A percentile compares a stretch with the other conserved stretches of the same genome.
These are phyloP conservation scores for Thermophis baileyi DNA, from an alignment of 2,113 vertebrate species.

Conservation along the genomic window DNA sequence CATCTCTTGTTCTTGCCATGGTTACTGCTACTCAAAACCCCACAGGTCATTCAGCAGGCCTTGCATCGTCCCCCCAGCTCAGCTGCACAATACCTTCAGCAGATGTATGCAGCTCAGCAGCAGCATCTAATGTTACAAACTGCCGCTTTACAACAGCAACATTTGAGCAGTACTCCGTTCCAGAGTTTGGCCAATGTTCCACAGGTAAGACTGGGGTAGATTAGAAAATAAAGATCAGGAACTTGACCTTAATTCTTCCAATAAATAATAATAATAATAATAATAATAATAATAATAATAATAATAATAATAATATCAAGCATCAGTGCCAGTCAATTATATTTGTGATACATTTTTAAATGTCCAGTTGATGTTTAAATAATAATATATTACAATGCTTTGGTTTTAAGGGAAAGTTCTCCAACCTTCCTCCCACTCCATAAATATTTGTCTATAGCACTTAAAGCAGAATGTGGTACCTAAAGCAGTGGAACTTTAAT, in stretches of 20 bases:
- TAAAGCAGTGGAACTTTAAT: not conserved
- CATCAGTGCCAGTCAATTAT: too few species aligned
- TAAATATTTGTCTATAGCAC: not conserved
- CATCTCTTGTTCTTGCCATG: slow-evolving; percentile 33
- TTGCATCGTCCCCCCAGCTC: slow-evolving; percentile 89
- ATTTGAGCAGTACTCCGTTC: slow-evolving; percentile 81
- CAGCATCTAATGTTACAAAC: slow-evolving; percentile 93
- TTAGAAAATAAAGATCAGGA: slow-evolving; percentile 29
- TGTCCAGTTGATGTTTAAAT: not conserved
- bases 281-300: slow-evolving; percentile 17
- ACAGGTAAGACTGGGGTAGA: slow-evolving; percentile 75
- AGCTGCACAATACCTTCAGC: slow-evolving; percentile 92
- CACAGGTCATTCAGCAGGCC: slow-evolving; percentile 90
- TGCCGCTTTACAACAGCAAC: slow-evolving; percentile 85
- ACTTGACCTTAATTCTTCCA: not conserved
- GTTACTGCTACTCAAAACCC: slow-evolving; percentile 58
- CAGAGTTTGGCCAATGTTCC: slow-evolving; percentile 84
- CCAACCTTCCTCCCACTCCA: not conserved
- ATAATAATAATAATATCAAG: too few species aligned
- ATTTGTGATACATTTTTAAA: too few species aligned
- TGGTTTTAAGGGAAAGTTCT: slow-evolving; percentile 35
- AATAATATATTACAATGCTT: slow-evolving; percentile 48
- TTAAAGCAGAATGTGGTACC: not conserved
- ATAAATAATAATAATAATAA: not conserved
- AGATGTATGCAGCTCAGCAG: slow-evolving; percentile 94